Base-by-base conservation (phyloP, 2,888 invertebrate genomes). In the Crioceris asparagi region DNA sequence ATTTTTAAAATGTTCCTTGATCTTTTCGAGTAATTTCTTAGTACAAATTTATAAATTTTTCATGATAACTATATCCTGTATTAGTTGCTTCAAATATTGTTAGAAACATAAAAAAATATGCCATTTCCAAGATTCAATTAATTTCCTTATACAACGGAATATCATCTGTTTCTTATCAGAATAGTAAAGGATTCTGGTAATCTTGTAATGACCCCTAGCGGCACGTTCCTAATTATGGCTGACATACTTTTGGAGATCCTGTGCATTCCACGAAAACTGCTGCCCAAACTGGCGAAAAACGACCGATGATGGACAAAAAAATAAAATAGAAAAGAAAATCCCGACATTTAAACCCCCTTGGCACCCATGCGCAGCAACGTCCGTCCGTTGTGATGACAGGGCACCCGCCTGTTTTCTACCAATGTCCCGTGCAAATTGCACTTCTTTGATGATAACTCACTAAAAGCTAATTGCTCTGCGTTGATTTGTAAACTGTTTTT, bases 391-490 rank as follows among this genome's bases (percentile, higher is more conserved):
- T 18, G 39, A 18, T 17, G 44, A 57, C 56, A 55, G 51, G 43
- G 50, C 43, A 43, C 42, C 41, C 36, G 35, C 54, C 55, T 63
- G 62, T 63, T 56, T 51, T 47, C 48, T 50, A 46, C 57, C 59
- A 62, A 63, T 62, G 61, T 54, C 53, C 58, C 61, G 58, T 61
- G 58, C 60, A 61, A 64, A 64, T 61, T 61, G 60, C 59, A 60
- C 60, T 59, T 59, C 62, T 63, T 62, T 62, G 61, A 62, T 61
- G 60, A 62, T 61, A 59, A 59, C 55, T 57, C 50, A 52, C 54
- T 56, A 58, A 57, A 56, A 56, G 57, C 60, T 61, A 61, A 61
- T 61, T 61, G 60, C 60, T 54, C 49, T 54, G 54, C 53, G 59
- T 59, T 60, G 58, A 60, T 61, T 60, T 57, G 59, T 58, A 53